Percentiles rank a stretch among this genome's conserved stretches.
These are phyloP conservation scores for Solea senegalensis DNA, from an alignment of 2,113 vertebrate genomes.

Conservation along the genomic window DNA sequence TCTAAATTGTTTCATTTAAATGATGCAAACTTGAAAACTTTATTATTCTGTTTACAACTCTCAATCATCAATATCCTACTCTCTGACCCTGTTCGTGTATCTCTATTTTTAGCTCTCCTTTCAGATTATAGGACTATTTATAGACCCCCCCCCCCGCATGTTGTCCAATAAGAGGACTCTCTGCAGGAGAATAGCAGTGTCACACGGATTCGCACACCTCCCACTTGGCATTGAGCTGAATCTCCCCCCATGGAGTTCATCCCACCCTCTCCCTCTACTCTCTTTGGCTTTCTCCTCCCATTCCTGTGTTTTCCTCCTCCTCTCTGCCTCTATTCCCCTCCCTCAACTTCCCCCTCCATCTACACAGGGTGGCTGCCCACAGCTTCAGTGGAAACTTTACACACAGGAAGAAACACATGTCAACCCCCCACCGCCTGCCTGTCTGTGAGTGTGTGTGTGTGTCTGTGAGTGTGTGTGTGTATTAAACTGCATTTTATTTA, in stretches of 20 bases:
- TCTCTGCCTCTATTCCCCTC: constrained; percentile 8
- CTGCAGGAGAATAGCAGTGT: constrained; percentile 50
- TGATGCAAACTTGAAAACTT: too few species aligned
- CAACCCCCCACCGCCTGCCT: constrained; percentile 22
- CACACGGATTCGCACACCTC: constrained; percentile 68
- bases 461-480: background rate
- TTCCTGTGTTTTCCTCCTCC: constrained; percentile 29
- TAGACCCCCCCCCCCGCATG: constrained; percentile 58
- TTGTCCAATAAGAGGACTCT: constrained; percentile 65
- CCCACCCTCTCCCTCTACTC: constrained; percentile 19
- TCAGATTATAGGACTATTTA: constrained; percentile 75
- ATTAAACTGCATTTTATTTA: background rate
- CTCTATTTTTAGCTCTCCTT: constrained; percentile 74
- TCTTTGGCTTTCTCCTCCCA: constrained; percentile 44
- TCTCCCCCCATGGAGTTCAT: constrained; percentile 10
- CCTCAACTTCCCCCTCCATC: constrained; percentile 5
- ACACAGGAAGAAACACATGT: constrained; percentile 50
- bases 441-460: background rate
- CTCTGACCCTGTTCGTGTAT: constrained; percentile 35
- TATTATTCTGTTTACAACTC: too few species aligned
- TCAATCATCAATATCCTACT: background rate
- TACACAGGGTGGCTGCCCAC: constrained; percentile 44
- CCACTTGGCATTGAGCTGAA: constrained; percentile 53
- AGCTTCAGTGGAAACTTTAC: constrained; percentile 69
- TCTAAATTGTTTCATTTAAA: too few species aligned